phyloP scores from a whole-genome alignment of 2,888 invertebrate species.

The Hydropsyche betteni region DNA sequence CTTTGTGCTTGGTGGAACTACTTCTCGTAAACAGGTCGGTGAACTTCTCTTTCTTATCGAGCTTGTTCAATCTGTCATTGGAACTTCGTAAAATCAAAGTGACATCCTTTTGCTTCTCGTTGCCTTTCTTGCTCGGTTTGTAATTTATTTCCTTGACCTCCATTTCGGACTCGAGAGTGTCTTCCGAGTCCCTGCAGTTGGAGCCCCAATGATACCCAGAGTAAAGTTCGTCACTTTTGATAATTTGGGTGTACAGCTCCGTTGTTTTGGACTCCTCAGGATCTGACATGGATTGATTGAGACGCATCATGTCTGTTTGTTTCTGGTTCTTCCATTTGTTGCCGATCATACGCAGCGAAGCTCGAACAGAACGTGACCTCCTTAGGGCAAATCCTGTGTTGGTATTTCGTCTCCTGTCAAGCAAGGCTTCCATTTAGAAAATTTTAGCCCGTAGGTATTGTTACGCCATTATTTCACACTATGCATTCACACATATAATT shows the following conservation, averaged over 20 bases:
- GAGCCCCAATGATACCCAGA: conserved; percentile 60
- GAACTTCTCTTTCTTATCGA: conserved; percentile 61
- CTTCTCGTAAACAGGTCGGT: conserved; percentile 61
- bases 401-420: conserved; percentile 63
- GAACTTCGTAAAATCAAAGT: conserved; percentile 56
- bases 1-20: conserved; percentile 28
- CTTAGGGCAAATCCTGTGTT: conserved; percentile 66
- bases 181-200: conserved; percentile 57
- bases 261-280: conserved; percentile 48
- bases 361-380: conserved; percentile 75
- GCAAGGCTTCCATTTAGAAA: conserved; percentile 63
- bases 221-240: conserved; percentile 60
- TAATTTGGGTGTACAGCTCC: conserved; percentile 53
- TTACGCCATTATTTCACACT: not conserved
- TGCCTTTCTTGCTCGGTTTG: conserved; percentile 60
- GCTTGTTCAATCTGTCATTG: conserved; percentile 54
- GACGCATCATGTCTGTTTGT: conserved; percentile 57
- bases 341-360: conserved; percentile 73
- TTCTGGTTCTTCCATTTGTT: conserved; percentile 68
- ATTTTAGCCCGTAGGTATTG: not conserved
- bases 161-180: conserved; percentile 60
- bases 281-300: conserved; percentile 53
- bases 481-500: too few relatives aligned
- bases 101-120: conserved; percentile 50
- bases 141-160: conserved; percentile 63